These are phyloP conservation scores for Stegodyphus dumicola DNA, from an alignment of 1,140 invertebrate genomes.

Conservation along the genomic window DNA sequence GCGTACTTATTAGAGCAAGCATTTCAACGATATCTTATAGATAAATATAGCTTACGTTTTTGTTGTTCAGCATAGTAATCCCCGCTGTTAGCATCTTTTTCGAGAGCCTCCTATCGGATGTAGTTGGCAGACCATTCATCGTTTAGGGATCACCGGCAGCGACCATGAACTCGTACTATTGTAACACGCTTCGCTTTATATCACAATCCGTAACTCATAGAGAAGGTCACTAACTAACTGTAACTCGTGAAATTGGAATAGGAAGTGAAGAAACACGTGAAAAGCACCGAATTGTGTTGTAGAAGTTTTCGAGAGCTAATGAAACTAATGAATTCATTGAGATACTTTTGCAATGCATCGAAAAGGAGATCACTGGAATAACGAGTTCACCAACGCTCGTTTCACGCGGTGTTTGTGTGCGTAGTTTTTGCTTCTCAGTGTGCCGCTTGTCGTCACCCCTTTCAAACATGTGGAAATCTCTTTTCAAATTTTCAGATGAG, in stretches of 20 bases:
- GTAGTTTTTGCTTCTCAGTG: conserved; percentile 34
- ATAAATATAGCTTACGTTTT: no score
- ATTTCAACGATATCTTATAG: no score
- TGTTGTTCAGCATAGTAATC: no score
- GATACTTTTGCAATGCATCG: conserved; percentile 21
- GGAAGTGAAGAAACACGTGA: conserved; percentile 26
- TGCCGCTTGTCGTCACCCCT: background rate
- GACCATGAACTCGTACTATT: no score
- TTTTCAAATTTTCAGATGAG: conserved; percentile 81
- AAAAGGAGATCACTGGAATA: conserved; percentile 17
- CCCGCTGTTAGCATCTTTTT: no score
- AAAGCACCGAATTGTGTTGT: background rate
- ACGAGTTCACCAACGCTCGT: conserved; percentile 42
- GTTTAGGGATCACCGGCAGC: no score
- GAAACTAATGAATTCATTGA: conserved; percentile 34
- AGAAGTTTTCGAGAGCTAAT: background rate
- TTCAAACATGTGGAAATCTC: conserved; percentile 68
- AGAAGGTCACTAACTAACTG: conserved; percentile 2
- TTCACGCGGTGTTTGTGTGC: conserved; percentile 10
- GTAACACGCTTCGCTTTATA: no score
- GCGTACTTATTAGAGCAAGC: no score
- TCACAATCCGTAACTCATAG: no score
- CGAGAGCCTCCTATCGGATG: no score
- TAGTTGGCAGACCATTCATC: no score
- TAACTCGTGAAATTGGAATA: background rate